These are phyloP conservation scores for Mobula birostris DNA, from an alignment of 2,113 vertebrate species.

Conservation along the genomic window DNA sequence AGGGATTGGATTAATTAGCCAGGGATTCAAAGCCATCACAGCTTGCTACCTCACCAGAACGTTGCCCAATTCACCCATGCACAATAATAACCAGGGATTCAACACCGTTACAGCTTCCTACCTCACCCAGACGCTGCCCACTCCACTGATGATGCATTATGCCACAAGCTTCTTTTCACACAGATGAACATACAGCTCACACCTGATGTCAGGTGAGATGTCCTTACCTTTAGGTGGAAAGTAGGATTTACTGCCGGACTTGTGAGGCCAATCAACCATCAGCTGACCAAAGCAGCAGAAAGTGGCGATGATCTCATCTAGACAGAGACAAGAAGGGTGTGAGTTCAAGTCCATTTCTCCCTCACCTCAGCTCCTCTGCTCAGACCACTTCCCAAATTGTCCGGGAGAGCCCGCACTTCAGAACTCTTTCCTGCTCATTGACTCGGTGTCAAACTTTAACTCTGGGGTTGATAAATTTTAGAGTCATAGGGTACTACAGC, in stretches of 20 bases:
- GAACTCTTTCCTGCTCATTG: background rate
- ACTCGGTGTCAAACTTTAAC: background rate
- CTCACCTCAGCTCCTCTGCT: background rate
- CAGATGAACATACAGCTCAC: background rate
- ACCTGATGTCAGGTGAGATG: background rate
- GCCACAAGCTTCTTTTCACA: background rate
- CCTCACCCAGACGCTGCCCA: background rate
- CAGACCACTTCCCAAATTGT: background rate
- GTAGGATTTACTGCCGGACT: conserved; percentile 29
- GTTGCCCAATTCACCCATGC: background rate
- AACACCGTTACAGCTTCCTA: background rate
- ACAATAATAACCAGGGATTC: background rate
- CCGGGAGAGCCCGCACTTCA: background rate
- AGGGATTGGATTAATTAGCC: background rate
- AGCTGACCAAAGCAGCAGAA: conserved; percentile 31
- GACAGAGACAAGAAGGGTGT: background rate
- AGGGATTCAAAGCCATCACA: background rate
- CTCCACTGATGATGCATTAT: no score
- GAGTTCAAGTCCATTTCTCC: background rate
- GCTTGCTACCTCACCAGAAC: background rate
- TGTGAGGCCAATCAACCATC: conserved; percentile 28
- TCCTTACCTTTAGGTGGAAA: conserved; percentile 32
- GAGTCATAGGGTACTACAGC: no score
- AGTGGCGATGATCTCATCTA: conserved; percentile 20
- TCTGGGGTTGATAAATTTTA: background rate